Evolutionary conservation across 2,888 invertebrate species (phyloP).

Genomic region (Acronicta alni): DNA sequence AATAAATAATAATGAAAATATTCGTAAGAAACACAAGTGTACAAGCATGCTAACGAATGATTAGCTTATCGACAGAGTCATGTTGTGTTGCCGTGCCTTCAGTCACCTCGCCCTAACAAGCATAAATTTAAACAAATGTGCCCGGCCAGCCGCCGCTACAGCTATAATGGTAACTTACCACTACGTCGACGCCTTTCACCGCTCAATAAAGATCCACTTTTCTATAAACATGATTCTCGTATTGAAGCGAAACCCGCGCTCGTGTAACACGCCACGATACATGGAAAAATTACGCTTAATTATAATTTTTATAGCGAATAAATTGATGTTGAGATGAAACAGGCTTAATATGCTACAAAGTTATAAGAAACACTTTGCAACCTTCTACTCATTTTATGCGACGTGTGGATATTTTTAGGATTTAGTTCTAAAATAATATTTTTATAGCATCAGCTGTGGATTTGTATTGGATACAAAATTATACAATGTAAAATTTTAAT

Average conservation of each 20-base stretch:
- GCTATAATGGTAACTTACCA: constrained; percentile 59
- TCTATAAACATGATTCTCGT: constrained; percentile 73
- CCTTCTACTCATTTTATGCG: constrained; percentile 15
- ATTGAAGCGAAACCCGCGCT: constrained; percentile 62
- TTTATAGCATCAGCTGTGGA: constrained; percentile 18
- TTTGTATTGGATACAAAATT: constrained; percentile 17
- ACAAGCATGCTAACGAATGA: constrained; percentile 51
- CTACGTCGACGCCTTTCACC: constrained; percentile 76
- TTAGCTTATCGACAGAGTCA: constrained; percentile 56
- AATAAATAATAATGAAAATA: constrained; percentile 5
- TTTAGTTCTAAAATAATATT: constrained; percentile 28
- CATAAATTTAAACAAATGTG: constrained; percentile 73
- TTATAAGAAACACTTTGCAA: constrained; percentile 26
- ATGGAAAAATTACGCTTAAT: constrained; percentile 75
- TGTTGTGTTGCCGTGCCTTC: constrained; percentile 56
- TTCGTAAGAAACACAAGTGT: constrained; percentile 34
- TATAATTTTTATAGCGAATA: constrained; percentile 75
- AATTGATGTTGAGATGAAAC: constrained; percentile 64
- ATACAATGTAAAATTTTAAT: constrained; percentile 14
- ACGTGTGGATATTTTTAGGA: constrained; percentile 30
- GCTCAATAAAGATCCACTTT: constrained; percentile 81
- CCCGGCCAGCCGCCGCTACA: constrained; percentile 61
- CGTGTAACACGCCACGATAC: constrained; percentile 62
- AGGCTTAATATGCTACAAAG: constrained; percentile 40
- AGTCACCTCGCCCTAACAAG: constrained; percentile 64